Base-by-base conservation (phyloP, 2,113 vertebrate species). In the Pipra filicauda region DNA sequence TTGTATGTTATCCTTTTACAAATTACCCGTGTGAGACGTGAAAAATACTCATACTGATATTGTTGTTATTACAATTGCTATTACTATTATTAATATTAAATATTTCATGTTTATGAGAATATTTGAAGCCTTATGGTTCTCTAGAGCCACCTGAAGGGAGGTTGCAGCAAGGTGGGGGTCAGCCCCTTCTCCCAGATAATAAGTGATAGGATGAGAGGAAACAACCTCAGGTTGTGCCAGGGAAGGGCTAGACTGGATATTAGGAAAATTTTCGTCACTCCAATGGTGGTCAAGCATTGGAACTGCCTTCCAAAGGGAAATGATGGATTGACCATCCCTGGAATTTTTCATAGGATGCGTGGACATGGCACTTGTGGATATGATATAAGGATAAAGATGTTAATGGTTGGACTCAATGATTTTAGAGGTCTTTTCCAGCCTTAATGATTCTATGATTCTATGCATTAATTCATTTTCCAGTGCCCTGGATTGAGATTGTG, bases 151-250 rank as follows among this genome's bases (percentile, higher is more conserved):
- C 19, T 46, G 46, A 89, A 52, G 46, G 23, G 19, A 39, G 4
- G 5, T 2, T 6, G 15, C 0, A 59, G 52, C 15, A 19, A 41
- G 23, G 16, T 15, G 2, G 16, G 37, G 6, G 4, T 61, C 2
- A 2, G 6, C 3, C 17, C 48, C 20, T 73, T 58, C 26, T 54
- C 28, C 9, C n/a, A 54, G 10, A 8, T 9, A 61, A 15, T 3
- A 30, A 41, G 24, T 0, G 0, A 24, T 24, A 59, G 10, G 28
- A 52, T 33, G 27, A n/a, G 51, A 75, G 19, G 21, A 75, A 83
- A 54, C 6, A 17, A 11, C 26, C 55, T 62, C 48, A 76, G 12
- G 39, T 21, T 41, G 24, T 26, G 8, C 61, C 10, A 61, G 12
- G 15, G 12, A 2, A 8, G 15, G 19, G 39, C 51, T 48, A 41